These are phyloP conservation scores for Florisuga fusca DNA, from an alignment of 2,797 vertebrate genomes.

Conservation along the genomic window DNA sequence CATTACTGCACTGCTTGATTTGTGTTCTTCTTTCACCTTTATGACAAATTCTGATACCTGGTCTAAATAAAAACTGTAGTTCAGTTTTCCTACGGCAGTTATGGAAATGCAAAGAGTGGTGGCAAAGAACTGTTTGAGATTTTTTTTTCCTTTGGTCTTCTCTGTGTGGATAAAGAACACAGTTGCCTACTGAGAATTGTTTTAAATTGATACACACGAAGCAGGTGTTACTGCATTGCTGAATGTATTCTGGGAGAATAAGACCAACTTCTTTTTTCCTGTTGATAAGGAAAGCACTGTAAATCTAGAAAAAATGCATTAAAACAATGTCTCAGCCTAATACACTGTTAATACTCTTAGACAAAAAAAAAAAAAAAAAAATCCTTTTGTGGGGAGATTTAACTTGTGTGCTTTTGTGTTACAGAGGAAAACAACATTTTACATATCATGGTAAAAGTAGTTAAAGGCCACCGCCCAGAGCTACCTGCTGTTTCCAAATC, in stretches of 20 bases:
- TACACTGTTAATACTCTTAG: neutral
- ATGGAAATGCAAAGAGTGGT: neutral
- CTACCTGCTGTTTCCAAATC: constrained; percentile 86
- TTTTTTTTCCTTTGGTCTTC: neutral
- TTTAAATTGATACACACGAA: neutral
- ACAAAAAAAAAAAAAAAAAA: neutral
- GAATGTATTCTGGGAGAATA: neutral
- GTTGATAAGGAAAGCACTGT: neutral
- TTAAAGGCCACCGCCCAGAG: constrained; percentile 94
- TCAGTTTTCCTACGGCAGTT: neutral
- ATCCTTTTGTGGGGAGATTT: neutral
- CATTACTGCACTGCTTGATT: neutral
- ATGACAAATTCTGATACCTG: neutral
- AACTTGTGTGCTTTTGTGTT: neutral
- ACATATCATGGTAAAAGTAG: constrained; percentile 98
- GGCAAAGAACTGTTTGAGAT: neutral
- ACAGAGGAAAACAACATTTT: constrained; percentile 96
- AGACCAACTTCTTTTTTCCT: neutral
- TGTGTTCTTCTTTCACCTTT: neutral
- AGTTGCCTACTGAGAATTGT: neutral
- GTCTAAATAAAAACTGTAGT: neutral
- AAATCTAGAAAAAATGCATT: neutral
- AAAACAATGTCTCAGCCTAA: neutral
- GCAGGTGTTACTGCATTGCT: neutral
- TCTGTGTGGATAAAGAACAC: neutral